Evolutionary conservation across 2,797 vertebrate genomes (phyloP).

Genomic region (Diplodus puntazzo): DNA sequence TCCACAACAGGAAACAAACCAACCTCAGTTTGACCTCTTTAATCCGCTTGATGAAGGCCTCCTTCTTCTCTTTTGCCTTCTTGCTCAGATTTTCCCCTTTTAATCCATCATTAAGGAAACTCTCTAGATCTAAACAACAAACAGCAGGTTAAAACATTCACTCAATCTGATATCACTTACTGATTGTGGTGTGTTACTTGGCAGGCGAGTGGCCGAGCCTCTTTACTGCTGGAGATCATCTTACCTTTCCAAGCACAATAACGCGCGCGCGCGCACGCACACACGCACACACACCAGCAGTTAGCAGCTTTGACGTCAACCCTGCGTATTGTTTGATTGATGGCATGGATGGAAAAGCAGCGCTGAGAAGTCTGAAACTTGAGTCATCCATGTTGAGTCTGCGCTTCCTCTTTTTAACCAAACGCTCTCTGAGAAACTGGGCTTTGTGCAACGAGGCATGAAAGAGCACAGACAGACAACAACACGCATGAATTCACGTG

Average conservation of each 20-base stretch:
- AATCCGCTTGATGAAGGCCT: constrained; percentile 91
- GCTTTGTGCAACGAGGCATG: background rate
- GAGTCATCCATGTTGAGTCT: constrained; percentile 9
- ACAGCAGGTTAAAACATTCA: background rate
- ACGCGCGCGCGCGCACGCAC: background rate
- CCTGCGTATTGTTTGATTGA: background rate
- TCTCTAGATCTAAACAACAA: constrained; percentile 88
- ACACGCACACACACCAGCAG: background rate
- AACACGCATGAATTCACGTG: fast-evolving
- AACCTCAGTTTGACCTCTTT: constrained; percentile 92
- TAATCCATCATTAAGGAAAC: constrained; percentile 88
- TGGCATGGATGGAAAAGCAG: background rate
- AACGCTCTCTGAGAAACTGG: constrained; percentile 4
- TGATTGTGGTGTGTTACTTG: background rate
- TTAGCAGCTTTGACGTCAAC: background rate
- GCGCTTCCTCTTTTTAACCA: constrained; percentile 67
- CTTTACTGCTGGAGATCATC: background rate
- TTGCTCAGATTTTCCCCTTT: constrained; percentile 95
- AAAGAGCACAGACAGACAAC: background rate
- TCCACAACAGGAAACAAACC: constrained; percentile 18
- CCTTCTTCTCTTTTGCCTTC: constrained; percentile 93
- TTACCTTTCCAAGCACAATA: background rate
- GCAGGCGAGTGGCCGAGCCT: background rate
- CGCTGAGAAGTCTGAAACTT: background rate
- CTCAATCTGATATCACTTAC: background rate